Evolutionary conservation across 2,797 vertebrate species (phyloP).

Genomic region (Ctenopoma multispine): DNA sequence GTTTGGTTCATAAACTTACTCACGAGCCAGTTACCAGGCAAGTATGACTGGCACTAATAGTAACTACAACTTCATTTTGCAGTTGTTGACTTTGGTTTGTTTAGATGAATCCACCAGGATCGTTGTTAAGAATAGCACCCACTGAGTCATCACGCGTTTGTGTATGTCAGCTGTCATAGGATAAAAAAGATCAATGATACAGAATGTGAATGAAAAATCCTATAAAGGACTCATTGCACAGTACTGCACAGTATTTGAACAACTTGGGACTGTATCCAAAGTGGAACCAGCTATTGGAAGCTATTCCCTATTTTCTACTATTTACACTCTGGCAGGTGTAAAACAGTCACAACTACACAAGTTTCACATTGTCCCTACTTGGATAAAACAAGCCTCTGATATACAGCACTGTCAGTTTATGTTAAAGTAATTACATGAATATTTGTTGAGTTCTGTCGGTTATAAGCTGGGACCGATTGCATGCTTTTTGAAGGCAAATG

Average conservation of each 20-base stretch:
- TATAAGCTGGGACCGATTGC: conserved; percentile 18
- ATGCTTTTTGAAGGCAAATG: conserved; percentile 31
- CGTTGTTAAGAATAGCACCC: background rate
- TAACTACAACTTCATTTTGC: background rate
- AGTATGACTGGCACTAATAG: background rate
- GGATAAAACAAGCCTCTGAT: conserved; percentile 7
- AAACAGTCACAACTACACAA: background rate
- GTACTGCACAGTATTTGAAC: background rate
- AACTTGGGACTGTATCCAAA: background rate
- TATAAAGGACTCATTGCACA: background rate
- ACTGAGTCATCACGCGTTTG: background rate
- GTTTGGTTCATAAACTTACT: background rate
- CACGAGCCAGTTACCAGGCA: background rate
- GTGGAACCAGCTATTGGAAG: background rate
- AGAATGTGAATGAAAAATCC: background rate
- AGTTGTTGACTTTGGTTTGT: background rate
- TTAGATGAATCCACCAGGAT: background rate
- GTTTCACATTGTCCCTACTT: background rate
- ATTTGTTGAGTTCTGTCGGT: conserved; percentile 22
- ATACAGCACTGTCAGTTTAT: conserved; percentile 12
- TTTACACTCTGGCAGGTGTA: background rate
- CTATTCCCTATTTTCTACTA: background rate
- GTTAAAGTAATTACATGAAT: conserved; percentile 33
- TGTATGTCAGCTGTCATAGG: background rate
- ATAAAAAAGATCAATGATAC: background rate